These are phyloP conservation scores for Turritopsis dohrnii DNA, from an alignment of 30 jellyfish, hydroid and myxozoan species.

Conservation along the genomic window DNA sequence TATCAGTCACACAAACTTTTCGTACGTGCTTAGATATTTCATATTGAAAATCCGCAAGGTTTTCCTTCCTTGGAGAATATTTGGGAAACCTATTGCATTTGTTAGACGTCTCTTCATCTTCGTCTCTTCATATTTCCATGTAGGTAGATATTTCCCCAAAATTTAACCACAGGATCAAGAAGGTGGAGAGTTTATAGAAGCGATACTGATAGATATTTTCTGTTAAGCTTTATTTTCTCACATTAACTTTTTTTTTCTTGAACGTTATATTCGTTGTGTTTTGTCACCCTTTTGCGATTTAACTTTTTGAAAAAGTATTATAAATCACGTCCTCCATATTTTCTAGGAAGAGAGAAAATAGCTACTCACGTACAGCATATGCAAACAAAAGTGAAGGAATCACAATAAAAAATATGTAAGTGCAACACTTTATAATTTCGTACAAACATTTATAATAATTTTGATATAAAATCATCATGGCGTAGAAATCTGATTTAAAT, in stretches of 20 bases:
- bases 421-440: not conserved
- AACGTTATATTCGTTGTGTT: not conserved
- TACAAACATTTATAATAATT: too few relatives aligned
- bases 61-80: not conserved
- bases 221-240: not conserved
- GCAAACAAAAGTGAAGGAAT: not conserved
- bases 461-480: not conserved
- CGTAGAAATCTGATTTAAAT: not conserved
- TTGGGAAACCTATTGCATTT: not conserved
- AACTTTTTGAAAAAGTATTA: not conserved
- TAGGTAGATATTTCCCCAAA: not conserved
- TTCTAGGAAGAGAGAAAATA: not conserved
- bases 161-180: not conserved
- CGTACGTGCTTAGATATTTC: not conserved
- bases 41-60: not conserved
- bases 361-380: not conserved
- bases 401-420: not conserved
- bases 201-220: not conserved
- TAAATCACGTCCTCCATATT: not conserved
- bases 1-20: not conserved
- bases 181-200: not conserved
- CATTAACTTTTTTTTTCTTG: not conserved
- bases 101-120: not conserved
- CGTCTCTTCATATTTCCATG: not conserved
- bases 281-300: not conserved